Evolutionary conservation across 1,140 invertebrate genomes (phyloP).

Genomic region (Druon quercuslanigerum): DNA sequence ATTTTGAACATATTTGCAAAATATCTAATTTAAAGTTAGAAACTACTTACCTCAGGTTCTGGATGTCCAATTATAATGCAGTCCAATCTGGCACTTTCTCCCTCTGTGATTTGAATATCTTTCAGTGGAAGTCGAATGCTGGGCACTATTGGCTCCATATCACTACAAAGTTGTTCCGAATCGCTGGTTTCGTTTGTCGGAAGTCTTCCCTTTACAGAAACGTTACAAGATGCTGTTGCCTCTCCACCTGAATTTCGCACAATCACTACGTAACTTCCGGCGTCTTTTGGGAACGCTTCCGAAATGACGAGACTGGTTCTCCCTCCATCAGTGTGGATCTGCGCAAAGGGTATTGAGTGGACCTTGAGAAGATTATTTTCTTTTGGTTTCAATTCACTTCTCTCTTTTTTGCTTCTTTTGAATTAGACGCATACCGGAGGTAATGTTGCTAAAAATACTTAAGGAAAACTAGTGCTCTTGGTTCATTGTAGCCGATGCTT

Average conservation of each 20-base stretch:
- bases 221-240: conserved; percentile 78
- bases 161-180: conserved; percentile 80
- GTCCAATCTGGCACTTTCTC: conserved; percentile 83
- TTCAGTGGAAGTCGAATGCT: conserved; percentile 83
- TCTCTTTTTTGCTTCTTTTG: conserved; percentile 54
- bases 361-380: conserved; percentile 36
- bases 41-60: conserved; percentile 82
- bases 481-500: background rate
- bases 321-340: conserved; percentile 79
- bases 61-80: conserved; percentile 90
- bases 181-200: conserved; percentile 85
- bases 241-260: conserved; percentile 82
- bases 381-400: conserved; percentile 37
- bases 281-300: conserved; percentile 83
- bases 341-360: conserved; percentile 61
- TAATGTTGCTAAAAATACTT: conserved; percentile 57
- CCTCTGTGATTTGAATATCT: conserved; percentile 83
- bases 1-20: background rate
- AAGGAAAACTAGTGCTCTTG: background rate
- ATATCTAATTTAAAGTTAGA: background rate
- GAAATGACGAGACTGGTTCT: conserved; percentile 80
- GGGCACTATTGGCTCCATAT: conserved; percentile 84
- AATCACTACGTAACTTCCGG: conserved; percentile 81
- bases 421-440: conserved; percentile 54
- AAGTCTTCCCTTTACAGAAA: conserved; percentile 83